Evolutionary conservation across 2,113 vertebrate genomes (phyloP).

Genomic region (Odontophorus gujanensis): DNA sequence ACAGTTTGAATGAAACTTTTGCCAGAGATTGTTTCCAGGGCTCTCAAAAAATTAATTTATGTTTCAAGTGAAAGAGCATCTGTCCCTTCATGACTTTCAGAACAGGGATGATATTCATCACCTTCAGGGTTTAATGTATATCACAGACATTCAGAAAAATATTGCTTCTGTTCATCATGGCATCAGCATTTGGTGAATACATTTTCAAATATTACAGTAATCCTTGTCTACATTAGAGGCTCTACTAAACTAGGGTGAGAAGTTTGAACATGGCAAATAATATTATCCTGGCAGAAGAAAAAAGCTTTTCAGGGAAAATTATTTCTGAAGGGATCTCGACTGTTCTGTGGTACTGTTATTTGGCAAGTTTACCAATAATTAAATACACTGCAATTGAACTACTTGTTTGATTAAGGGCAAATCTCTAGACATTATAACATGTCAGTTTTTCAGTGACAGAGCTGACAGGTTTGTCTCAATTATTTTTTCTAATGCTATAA

Average conservation of each 20-base stretch:
- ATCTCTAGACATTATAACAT: not conserved
- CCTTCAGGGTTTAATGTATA: not conserved
- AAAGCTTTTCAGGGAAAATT: not conserved
- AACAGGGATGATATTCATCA: not conserved
- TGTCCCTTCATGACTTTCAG: not conserved
- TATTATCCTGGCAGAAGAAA: not conserved
- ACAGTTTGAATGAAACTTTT: not conserved
- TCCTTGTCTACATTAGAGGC: not conserved
- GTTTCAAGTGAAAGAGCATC: not conserved
- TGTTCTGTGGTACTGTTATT: not conserved
- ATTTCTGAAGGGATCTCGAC: not conserved
- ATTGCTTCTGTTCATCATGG: not conserved
- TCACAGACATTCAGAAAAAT: not conserved
- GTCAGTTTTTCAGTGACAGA: not conserved
- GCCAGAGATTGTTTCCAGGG: not conserved
- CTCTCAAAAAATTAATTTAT: not conserved
- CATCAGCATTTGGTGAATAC: not conserved
- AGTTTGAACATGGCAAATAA: not conserved
- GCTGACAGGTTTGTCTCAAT: conserved; percentile 7
- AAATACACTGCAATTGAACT: conserved; percentile 20
- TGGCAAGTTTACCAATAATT: conserved; percentile 20
- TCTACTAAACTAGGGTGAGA: not conserved
- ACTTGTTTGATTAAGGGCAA: conserved; percentile 25
- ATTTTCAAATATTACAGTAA: not conserved
- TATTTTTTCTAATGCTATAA: conserved; percentile 1